A percentile compares a stretch with the other conserved stretches of the same genome.
These are phyloP conservation scores for Nixonia krombeini DNA, from an alignment of 1,140 invertebrate genomes.

Conservation along the genomic window DNA sequence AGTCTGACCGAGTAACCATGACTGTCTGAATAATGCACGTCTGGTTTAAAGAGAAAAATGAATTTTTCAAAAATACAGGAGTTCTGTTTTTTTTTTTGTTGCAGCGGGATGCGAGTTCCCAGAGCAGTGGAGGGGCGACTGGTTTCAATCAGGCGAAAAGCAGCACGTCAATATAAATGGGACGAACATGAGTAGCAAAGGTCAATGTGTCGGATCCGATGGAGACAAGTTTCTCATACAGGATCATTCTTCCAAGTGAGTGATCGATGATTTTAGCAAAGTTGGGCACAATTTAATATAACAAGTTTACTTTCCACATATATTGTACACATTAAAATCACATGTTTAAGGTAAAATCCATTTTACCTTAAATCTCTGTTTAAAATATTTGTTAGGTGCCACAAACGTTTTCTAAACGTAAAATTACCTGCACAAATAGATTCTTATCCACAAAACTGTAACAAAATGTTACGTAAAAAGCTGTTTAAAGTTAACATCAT, in stretches of 20 bases:
- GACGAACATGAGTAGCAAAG: constrained; percentile 81
- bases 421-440: no score
- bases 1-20: not conserved
- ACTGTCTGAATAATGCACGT: not conserved
- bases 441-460: no score
- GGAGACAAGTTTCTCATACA: constrained; percentile 83
- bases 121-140: constrained; percentile 79
- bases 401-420: no score
- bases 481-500: no score
- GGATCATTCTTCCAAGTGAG: constrained; percentile 75
- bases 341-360: no score
- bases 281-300: no score
- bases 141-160: constrained; percentile 83
- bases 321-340: no score
- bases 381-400: no score
- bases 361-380: no score
- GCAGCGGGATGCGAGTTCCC: constrained; percentile 80
- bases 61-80: not conserved
- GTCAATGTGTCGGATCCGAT: constrained; percentile 79
- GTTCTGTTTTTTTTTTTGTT: constrained; percentile 34
- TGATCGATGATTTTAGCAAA: no score
- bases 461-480: no score
- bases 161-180: constrained; percentile 79
- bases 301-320: no score
- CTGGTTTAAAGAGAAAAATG: constrained; percentile 6